phyloP scores from a whole-genome alignment of 1,140 invertebrate genomes.

The Tetragonula clypearis region DNA sequence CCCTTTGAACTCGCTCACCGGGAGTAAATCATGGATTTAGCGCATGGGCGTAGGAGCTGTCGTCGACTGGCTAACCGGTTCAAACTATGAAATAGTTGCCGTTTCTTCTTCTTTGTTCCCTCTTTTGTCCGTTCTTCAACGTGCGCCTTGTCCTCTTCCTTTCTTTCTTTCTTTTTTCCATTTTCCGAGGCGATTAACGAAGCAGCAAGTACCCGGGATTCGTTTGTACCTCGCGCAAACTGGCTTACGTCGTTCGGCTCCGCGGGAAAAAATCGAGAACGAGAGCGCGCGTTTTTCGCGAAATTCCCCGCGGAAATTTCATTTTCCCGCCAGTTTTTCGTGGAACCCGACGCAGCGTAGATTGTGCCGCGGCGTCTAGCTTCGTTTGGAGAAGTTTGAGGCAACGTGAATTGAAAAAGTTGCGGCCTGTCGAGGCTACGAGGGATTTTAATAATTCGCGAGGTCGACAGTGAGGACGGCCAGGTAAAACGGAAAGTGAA shows the following conservation, averaged over 20 bases:
- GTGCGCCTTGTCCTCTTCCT: too few relatives aligned
- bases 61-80: conserved; percentile 12
- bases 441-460: conserved; percentile 50
- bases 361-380: background rate
- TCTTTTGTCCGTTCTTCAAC: too few relatives aligned
- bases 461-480: background rate
- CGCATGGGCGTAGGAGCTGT: conserved; percentile 30
- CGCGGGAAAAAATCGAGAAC: background rate
- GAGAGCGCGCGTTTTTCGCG: background rate
- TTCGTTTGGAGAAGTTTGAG: conserved; percentile 35
- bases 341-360: background rate
- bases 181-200: conserved; percentile 5
- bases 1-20: conserved; percentile 46
- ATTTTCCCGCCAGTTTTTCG: conserved; percentile 30
- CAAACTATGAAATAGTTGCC: background rate
- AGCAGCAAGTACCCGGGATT: background rate
- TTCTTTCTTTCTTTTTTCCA: too few relatives aligned
- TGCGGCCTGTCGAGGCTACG: background rate
- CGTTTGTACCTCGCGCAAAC: background rate
- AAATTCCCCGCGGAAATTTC: background rate
- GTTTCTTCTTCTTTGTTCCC: background rate
- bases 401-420: conserved; percentile 48
- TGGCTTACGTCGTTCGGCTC: background rate
- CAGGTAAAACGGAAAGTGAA: background rate
- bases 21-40: conserved; percentile 52